Evolutionary conservation across 1,140 invertebrate species (phyloP).

Genomic region (Pseudomyrmex concolor): DNA sequence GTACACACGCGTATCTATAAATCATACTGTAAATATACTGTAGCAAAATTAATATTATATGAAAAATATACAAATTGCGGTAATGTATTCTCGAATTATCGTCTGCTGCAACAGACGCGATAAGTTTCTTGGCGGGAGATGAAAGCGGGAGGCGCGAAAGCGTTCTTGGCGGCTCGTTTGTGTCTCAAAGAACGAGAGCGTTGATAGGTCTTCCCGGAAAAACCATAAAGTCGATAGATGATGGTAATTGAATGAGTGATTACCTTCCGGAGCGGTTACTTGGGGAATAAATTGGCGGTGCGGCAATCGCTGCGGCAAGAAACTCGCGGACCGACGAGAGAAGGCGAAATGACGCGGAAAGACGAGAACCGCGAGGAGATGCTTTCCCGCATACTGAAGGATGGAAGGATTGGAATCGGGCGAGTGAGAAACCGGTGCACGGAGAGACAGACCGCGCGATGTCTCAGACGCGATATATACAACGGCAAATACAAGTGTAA

Average conservation of each 20-base stretch:
- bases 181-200: conserved; percentile 30
- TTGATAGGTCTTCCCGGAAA: conserved; percentile 62
- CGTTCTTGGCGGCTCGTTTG: conserved; percentile 26
- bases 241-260: conserved; percentile 70
- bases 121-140: conserved; percentile 66
- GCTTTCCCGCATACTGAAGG: conserved; percentile 26
- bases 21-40: not conserved
- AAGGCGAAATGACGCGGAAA: conserved; percentile 32
- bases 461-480: not conserved
- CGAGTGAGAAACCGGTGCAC: not conserved
- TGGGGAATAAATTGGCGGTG: conserved; percentile 61
- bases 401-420: not conserved
- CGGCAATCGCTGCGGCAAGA: conserved; percentile 51
- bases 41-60: conserved; percentile 11
- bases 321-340: conserved; percentile 12
- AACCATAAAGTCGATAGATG: conserved; percentile 60
- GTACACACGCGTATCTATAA: not conserved
- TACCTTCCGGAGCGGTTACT: conserved; percentile 52
- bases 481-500: conserved; percentile 2
- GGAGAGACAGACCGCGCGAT: not conserved
- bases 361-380: not conserved
- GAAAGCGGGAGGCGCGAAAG: conserved; percentile 31
- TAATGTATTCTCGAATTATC: conserved; percentile 27
- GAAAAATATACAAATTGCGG: not conserved
- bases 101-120: not conserved